Evolutionary conservation across 2,888 invertebrate genomes (phyloP), one percentile per base, ranked within the genome.

Genomic region (Dasypolia templi): DNA sequence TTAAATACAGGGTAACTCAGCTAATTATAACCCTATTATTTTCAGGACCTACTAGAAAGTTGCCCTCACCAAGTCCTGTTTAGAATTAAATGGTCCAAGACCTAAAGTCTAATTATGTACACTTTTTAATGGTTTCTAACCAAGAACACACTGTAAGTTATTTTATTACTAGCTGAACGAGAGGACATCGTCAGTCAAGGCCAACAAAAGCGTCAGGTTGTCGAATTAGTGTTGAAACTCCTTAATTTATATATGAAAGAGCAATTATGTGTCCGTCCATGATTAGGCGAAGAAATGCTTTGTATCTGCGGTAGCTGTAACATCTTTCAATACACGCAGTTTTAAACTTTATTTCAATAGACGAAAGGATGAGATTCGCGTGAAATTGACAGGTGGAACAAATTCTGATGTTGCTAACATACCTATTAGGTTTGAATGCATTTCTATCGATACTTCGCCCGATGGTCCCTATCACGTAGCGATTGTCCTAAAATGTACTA

Each of bases 221-320:
- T 77, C 81, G 76, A 82, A 87, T 88, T 87, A 88, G 88, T 89
- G 89, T 91, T 90, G 89, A 89, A 90, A 91, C 90, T 81, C 72
- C 62, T 78, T 81, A 74, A 72, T 80, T 85, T 82, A 62, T 61
- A 72, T 70, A 75, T 78, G 71, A 81, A 83, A 77, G 81, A 87
- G 87, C 83, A 88, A 88, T 87, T 86, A 90, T 74, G 81, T 86
- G 86, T 90, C 89, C 89, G 89, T 90, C 89, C 89, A 88, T 83
- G 80, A 71, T 74, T 83, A 87, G 76, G 80, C 82, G 84, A 82
- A 78, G 87, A 82, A 83, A 83, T 85, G 82, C 84, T 82, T 82
- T 75, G 53, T 83, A 65, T 81, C 73, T 62, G 46, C 72, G 69
- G 76, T 76, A 83, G 66, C 72, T 79, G 59, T 69, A 59, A 51